Evolutionary conservation across 2,888 invertebrate species (phyloP).

Genomic region (Microchrysa polita): DNA sequence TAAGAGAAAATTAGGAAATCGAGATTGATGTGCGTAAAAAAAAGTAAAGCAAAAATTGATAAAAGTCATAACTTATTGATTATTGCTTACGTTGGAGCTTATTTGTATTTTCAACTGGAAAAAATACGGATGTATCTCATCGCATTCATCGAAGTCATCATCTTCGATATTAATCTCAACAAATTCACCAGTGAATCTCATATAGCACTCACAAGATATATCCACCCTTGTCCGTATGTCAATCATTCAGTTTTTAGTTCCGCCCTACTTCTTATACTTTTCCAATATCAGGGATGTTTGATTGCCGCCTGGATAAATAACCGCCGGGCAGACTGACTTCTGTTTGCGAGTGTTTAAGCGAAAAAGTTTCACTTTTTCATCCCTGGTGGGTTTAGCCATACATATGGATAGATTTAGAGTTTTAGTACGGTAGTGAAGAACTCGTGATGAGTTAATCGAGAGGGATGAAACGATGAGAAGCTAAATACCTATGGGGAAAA

Average conservation of each 20-base stretch:
- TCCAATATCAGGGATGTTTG: slow-evolving; percentile 49
- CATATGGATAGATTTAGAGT: no score
- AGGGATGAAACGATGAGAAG: background rate
- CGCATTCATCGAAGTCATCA: no score
- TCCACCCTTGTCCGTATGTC: background rate
- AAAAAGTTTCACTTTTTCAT: slow-evolving; percentile 40
- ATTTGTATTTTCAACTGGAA: no score
- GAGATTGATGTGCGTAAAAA: no score
- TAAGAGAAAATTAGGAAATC: no score
- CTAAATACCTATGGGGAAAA: background rate
- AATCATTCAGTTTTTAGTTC: background rate
- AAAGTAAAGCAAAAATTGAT: no score
- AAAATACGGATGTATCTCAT: no score
- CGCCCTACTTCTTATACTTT: slow-evolving; percentile 42
- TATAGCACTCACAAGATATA: no score
- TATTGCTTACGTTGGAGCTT: no score
- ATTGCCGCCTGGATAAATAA: slow-evolving; percentile 48
- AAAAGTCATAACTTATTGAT: no score
- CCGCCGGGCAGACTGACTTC: slow-evolving; percentile 37
- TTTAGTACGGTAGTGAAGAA: background rate
- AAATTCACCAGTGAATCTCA: background rate
- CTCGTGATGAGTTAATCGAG: slow-evolving; percentile 4
- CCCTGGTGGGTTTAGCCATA: no score
- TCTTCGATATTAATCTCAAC: no score
- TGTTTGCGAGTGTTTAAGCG: slow-evolving; percentile 41